Conservation (phyloP, 2,888 invertebrate genomes). For the Tortrix viridana region DNA sequence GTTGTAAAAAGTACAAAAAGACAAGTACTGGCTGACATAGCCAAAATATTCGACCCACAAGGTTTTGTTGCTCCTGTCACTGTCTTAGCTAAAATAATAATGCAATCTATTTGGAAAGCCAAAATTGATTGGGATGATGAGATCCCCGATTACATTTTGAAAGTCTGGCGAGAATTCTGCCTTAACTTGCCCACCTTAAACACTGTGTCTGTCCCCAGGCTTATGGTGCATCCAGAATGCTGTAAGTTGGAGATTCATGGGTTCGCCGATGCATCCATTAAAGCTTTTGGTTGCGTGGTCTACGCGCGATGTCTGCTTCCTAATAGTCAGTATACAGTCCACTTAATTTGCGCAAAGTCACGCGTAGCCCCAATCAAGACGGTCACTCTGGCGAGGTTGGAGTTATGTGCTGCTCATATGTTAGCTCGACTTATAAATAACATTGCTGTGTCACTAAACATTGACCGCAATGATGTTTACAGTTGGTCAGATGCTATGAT, state of each 20-base stretch:
- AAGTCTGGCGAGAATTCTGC: neutral
- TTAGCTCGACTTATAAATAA: too few relatives aligned
- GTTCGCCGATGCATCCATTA: neutral
- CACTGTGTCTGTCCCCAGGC: too few relatives aligned
- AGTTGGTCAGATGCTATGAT: neutral
- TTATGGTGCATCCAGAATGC: neutral
- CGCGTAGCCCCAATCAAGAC: neutral
- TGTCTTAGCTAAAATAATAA: neutral
- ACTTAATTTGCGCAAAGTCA: neutral
- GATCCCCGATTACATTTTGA: neutral
- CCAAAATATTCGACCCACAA: conserved; percentile 1
- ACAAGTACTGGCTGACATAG: neutral
- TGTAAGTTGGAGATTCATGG: conserved; percentile 4
- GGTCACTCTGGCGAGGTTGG: neutral
- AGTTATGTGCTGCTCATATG: too few relatives aligned
- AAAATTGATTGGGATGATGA: conserved; percentile 1
- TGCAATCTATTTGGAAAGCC: conserved; percentile 1
- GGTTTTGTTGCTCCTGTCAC: too few relatives aligned
- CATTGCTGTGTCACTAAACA: too few relatives aligned
- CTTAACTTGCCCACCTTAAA: neutral
- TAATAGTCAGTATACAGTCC: neutral
- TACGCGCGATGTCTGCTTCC: neutral
- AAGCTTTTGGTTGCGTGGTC: neutral
- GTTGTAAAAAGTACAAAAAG: neutral
- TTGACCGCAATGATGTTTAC: too few relatives aligned